phyloP scores from a whole-genome alignment of 1,140 invertebrate species.

The Drosophila equinoxialis region DNA sequence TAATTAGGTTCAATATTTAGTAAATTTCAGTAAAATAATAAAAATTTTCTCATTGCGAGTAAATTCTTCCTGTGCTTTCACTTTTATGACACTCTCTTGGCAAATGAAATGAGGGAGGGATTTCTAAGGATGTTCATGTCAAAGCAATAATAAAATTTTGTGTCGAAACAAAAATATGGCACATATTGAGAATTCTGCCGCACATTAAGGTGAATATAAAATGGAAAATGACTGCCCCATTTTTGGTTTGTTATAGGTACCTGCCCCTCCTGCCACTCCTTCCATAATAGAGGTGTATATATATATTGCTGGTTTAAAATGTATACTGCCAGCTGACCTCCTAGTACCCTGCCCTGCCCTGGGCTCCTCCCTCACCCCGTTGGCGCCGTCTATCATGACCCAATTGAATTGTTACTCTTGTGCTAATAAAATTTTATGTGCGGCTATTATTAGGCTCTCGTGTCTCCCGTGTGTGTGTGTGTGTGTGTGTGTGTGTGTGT shows the following conservation, averaged over 20 bases:
- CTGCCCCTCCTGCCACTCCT: too few relatives aligned
- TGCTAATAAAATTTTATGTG: conserved; percentile 79
- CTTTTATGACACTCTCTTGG: too few relatives aligned
- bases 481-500: conserved; percentile 1
- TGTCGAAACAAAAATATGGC: not conserved
- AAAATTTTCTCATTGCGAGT: too few relatives aligned
- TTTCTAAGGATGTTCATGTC: not conserved
- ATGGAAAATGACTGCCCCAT: conserved; percentile 10
- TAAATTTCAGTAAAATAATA: too few relatives aligned
- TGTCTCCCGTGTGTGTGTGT: conserved; percentile 24
- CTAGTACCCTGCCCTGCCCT: not conserved
- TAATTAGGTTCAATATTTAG: too few relatives aligned
- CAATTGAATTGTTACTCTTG: conserved; percentile 77
- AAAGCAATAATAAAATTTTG: conserved; percentile 3
- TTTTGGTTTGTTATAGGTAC: not conserved
- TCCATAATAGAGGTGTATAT: not conserved
- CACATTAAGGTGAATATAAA: conserved; percentile 12
- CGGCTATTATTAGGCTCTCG: conserved; percentile 74
- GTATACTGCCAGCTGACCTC: not conserved
- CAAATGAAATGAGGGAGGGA: too few relatives aligned
- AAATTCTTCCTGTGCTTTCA: too few relatives aligned
- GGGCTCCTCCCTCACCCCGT: not conserved
- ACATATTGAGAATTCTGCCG: not conserved
- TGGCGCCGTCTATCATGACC: conserved; percentile 72
- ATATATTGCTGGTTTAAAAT: conserved; percentile 1